Percentiles rank a stretch among this genome's conserved stretches.
phyloP scores from a whole-genome alignment of 2,113 vertebrate species.

The Machaerirhynchus nigripectus region DNA sequence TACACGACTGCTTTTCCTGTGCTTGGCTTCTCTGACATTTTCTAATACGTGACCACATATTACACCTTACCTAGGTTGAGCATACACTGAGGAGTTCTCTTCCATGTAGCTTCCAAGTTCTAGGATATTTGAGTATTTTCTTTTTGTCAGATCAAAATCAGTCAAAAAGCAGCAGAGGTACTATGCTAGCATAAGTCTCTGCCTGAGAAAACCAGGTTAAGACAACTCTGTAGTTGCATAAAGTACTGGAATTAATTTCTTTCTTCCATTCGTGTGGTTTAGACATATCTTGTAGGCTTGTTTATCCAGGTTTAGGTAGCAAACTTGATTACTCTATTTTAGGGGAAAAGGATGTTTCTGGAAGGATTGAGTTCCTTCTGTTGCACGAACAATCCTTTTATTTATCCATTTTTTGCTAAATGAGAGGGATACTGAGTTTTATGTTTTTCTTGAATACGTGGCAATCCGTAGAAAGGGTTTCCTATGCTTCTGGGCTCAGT shows the following conservation, averaged over 20 bases:
- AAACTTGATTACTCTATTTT: accelerated
- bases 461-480: not conserved
- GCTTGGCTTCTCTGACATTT: not conserved
- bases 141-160: not conserved
- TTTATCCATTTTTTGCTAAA: not conserved
- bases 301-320: not conserved
- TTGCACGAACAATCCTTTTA: not conserved
- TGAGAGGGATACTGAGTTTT: not conserved
- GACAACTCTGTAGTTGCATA: not conserved
- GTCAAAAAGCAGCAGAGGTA: not conserved
- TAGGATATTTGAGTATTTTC: not conserved
- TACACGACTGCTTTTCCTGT: accelerated
- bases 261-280: not conserved
- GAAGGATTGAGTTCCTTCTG: not conserved
- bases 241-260: not conserved
- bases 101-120: not conserved
- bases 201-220: not conserved
- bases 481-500: not conserved
- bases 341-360: not conserved
- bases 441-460: not conserved
- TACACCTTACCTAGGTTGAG: not conserved
- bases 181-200: not conserved
- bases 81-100: not conserved
- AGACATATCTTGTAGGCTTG: not conserved
- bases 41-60: accelerated